phyloP scores from a whole-genome alignment of 2,113 vertebrate genomes.

The Amia ocellicauda region DNA sequence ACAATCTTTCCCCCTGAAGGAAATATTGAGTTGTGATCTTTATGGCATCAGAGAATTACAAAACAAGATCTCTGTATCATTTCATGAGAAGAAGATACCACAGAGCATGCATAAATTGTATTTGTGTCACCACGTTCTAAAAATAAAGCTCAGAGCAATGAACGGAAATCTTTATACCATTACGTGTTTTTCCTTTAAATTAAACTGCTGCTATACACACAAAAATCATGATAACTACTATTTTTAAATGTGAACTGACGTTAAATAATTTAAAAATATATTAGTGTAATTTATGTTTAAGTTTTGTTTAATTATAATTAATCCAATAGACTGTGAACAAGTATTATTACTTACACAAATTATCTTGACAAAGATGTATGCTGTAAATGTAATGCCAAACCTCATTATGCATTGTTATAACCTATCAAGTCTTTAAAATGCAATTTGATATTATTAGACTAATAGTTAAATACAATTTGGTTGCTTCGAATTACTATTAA shows the following conservation, averaged over 20 bases:
- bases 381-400: constrained; percentile 53
- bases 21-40: constrained; percentile 37
- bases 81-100: background rate
- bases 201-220: too few species aligned
- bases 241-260: constrained; percentile 40
- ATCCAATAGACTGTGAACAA: constrained; percentile 52
- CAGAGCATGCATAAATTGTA: too few species aligned
- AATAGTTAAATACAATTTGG: constrained; percentile 55
- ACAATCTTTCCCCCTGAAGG: constrained; percentile 33
- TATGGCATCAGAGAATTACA: constrained; percentile 30
- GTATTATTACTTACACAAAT: constrained; percentile 57
- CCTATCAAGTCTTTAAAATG: constrained; percentile 69
- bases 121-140: too few species aligned
- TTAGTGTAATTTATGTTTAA: constrained; percentile 57
- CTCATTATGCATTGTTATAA: constrained; percentile 58
- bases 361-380: constrained; percentile 63
- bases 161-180: too few species aligned
- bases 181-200: too few species aligned
- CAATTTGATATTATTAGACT: constrained; percentile 66
- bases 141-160: too few species aligned
- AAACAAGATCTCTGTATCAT: constrained; percentile 39
- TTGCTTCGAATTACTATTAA: constrained; percentile 37
- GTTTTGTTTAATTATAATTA: constrained; percentile 64
- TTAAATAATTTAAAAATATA: constrained; percentile 53
- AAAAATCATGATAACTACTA: constrained; percentile 15